phyloP scores from a whole-genome alignment of 1,140 invertebrate genomes.

The Drosophila arizonae region DNA sequence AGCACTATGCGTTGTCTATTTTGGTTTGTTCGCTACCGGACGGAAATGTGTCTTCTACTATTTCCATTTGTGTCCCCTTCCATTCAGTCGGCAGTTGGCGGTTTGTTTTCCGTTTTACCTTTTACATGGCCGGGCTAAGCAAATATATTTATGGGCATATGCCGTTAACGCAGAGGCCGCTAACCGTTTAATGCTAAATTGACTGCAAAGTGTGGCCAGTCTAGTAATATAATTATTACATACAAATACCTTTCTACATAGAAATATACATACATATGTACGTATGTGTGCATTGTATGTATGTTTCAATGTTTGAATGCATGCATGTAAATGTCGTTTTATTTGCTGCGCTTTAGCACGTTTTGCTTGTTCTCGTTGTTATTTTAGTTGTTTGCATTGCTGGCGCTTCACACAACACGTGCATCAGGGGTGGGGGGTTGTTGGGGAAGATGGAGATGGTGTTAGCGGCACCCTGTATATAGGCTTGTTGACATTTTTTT shows the following conservation, averaged over 20 bases:
- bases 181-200: constrained; percentile 72
- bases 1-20: constrained; percentile 61
- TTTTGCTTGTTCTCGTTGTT: constrained; percentile 49
- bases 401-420: constrained; percentile 49
- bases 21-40: constrained; percentile 69
- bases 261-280: constrained; percentile 2
- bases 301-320: constrained; percentile 41
- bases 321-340: constrained; percentile 20
- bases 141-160: constrained; percentile 54
- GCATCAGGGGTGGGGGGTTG: constrained; percentile 21
- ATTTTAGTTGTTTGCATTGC: constrained; percentile 52
- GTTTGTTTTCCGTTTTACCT: constrained; percentile 40
- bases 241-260: constrained; percentile 5
- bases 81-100: constrained; percentile 46
- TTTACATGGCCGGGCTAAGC: constrained; percentile 61
- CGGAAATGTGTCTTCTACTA: constrained; percentile 73
- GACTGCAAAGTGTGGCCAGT: constrained; percentile 54
- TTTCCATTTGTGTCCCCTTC: constrained; percentile 36
- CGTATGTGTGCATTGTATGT: constrained; percentile 14
- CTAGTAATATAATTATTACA: constrained; percentile 50
- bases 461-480: constrained; percentile 29
- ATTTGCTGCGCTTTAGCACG: constrained; percentile 46
- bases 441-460: neutral
- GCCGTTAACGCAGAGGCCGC: constrained; percentile 43
- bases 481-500: constrained; percentile 49